These are phyloP conservation scores for Castor canadensis DNA, from an alignment of 2,113 vertebrate species.

Conservation along the genomic window DNA sequence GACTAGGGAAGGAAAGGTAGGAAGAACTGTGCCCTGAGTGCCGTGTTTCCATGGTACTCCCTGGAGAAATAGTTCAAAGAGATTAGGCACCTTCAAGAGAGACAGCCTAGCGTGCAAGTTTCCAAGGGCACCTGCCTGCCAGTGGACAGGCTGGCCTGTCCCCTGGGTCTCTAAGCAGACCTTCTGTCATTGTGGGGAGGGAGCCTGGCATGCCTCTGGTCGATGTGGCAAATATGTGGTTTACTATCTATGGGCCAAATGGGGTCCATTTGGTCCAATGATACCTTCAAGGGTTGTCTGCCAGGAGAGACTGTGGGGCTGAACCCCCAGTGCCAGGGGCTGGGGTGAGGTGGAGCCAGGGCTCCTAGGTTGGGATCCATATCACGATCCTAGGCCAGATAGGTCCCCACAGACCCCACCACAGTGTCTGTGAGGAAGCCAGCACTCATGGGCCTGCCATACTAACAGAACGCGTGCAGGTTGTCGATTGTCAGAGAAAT, in stretches of 20 bases:
- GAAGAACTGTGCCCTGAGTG: accelerated
- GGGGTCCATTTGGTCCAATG: neutral
- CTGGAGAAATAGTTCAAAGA: neutral
- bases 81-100: neutral
- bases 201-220: neutral
- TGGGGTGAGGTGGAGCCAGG: neutral
- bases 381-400: neutral
- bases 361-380: neutral
- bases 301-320: neutral
- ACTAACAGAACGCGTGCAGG: neutral
- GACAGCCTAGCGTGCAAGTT: neutral
- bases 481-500: neutral
- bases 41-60: neutral
- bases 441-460: accelerated
- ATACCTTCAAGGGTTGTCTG: neutral
- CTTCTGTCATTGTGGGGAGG: neutral
- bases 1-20: neutral
- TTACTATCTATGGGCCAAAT: neutral
- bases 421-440: accelerated
- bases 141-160: neutral
- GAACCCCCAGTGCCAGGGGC: neutral
- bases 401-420: neutral
- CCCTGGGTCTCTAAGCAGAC: neutral
- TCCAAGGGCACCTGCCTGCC: neutral
- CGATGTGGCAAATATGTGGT: too few species aligned